Conservation (phyloP, 2,113 vertebrate species). For the Petrocephalus microphthalmus region DNA sequence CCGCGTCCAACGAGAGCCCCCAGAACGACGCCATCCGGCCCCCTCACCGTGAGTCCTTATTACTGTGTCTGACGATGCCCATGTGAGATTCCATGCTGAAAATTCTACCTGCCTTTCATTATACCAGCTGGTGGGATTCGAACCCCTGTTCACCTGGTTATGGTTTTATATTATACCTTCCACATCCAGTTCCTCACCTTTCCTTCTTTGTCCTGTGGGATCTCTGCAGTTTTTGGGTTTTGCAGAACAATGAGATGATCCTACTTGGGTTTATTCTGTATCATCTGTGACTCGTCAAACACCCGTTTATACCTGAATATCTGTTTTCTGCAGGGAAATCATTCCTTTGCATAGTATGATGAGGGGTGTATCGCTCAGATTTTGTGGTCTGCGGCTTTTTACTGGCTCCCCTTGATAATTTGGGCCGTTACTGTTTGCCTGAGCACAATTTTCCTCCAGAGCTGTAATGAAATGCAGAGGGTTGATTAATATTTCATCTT, state of each 20-base stretch:
- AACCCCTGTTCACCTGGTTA: background rate
- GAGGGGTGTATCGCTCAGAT: background rate
- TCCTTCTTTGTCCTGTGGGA: background rate
- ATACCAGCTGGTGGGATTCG: background rate
- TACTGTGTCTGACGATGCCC: background rate
- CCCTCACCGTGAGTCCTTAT: constrained; percentile 69
- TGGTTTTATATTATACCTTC: background rate
- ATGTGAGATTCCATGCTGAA: background rate
- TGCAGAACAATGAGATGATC: background rate
- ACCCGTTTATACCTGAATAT: no score
- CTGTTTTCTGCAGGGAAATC: no score
- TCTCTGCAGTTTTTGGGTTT: background rate
- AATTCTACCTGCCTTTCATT: background rate
- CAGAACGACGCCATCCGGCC: constrained; percentile 66
- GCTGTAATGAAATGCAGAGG: background rate
- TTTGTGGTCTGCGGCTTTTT: background rate
- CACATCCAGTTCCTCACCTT: background rate
- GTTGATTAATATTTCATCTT: background rate
- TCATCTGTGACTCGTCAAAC: background rate
- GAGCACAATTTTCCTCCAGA: background rate
- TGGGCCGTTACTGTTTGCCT: no score
- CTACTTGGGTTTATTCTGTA: background rate
- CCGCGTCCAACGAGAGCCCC: constrained; percentile 77
- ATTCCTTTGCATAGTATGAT: background rate
- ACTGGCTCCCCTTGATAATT: background rate